A percentile compares a stretch with the other conserved stretches of the same genome.
These are phyloP conservation scores for Stratiomys singularior DNA, from an alignment of 2,888 invertebrate species.

Conservation along the genomic window DNA sequence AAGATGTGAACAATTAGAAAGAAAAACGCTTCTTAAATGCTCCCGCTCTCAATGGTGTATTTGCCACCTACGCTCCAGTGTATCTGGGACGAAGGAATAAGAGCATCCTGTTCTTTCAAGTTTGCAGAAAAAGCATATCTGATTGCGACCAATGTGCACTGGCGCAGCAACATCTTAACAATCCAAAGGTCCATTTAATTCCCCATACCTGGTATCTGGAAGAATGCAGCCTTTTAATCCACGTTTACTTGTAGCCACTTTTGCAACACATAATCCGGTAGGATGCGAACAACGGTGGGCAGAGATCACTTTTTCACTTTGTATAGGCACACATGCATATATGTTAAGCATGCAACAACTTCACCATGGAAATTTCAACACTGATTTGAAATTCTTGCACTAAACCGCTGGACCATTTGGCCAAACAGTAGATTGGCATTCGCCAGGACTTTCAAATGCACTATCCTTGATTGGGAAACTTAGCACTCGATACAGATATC, in stretches of 20 bases:
- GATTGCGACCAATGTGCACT: neutral
- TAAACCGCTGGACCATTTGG: neutral
- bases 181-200: neutral
- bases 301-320: constrained; percentile 12
- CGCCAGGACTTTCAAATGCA: too few relatives aligned
- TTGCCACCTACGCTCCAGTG: too few relatives aligned
- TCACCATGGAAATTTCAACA: neutral
- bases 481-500: neutral
- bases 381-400: constrained; percentile 3
- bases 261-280: constrained; percentile 32
- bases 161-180: too few relatives aligned
- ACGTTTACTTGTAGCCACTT: constrained; percentile 21
- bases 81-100: too few relatives aligned
- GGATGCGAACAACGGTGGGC: constrained; percentile 26
- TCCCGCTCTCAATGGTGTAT: too few relatives aligned
- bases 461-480: too few relatives aligned
- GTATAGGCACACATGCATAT: neutral
- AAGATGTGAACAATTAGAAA: too few relatives aligned
- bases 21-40: too few relatives aligned
- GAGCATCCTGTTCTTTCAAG: neutral
- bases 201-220: neutral
- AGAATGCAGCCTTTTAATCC: constrained; percentile 22
- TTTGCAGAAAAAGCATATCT: neutral
- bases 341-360: constrained; percentile 3
- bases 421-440: too few relatives aligned